Conservation (phyloP, 2,797 vertebrate genomes). For the Lutjanus campechanus region DNA sequence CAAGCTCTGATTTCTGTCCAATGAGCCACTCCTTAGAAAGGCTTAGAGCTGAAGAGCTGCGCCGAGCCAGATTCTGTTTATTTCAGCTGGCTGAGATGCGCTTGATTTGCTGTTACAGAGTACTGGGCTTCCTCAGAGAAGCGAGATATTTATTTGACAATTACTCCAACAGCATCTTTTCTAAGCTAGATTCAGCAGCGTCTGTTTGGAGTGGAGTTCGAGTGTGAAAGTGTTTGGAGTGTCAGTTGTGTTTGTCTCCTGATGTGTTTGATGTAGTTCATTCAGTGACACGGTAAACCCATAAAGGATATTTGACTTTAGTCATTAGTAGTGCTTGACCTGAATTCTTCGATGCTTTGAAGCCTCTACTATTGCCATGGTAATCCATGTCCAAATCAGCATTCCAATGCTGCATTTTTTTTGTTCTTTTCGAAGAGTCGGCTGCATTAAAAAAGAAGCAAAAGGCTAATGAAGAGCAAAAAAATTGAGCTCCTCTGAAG, state of each 20-base stretch:
- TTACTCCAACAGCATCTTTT: neutral
- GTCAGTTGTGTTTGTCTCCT: neutral
- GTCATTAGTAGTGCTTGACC: neutral
- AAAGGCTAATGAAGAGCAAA: no score
- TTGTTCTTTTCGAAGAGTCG: no score
- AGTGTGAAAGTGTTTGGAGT: neutral
- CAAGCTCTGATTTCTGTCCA: conserved; percentile 41
- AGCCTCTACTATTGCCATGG: no score
- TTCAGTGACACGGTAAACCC: neutral
- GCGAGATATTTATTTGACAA: neutral
- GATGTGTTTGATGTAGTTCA: neutral
- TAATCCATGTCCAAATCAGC: no score
- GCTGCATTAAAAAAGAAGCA: no score
- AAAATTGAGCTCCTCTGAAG: no score
- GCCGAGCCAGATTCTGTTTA: conserved; percentile 23
- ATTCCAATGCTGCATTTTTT: no score
- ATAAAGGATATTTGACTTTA: neutral
- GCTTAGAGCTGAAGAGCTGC: conserved; percentile 28
- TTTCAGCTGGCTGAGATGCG: conserved; percentile 32
- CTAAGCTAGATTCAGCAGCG: neutral
- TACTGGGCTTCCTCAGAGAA: neutral
- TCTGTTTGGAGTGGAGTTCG: neutral
- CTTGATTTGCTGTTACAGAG: conserved; percentile 14
- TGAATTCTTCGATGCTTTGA: no score
- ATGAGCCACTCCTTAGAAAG: conserved; percentile 18